phyloP scores from a whole-genome alignment of 2,888 invertebrate genomes.

The Hirudinaria manillensis region DNA sequence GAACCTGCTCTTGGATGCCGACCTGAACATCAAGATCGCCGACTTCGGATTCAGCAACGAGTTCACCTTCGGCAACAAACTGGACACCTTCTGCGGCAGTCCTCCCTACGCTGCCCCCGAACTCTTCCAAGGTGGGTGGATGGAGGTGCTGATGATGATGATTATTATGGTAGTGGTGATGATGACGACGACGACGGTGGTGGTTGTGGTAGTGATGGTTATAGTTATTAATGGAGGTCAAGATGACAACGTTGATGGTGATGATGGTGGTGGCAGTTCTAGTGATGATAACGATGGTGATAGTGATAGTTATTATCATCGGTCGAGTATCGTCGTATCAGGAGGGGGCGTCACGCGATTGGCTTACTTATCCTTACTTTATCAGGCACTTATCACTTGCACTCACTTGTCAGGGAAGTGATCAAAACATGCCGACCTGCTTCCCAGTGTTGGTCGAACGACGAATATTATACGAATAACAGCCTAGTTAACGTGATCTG shows the following conservation, averaged over 20 bases:
- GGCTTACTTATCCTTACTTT: too few relatives aligned
- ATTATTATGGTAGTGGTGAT: background rate
- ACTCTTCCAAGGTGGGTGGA: background rate
- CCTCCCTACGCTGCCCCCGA: conserved; percentile 66
- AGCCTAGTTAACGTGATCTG: conserved; percentile 13
- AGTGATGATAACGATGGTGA: conserved; percentile 5
- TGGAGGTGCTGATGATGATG: too few relatives aligned
- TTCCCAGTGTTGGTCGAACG: too few relatives aligned
- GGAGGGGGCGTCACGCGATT: too few relatives aligned
- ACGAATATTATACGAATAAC: too few relatives aligned
- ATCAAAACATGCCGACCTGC: too few relatives aligned
- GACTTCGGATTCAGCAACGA: conserved; percentile 99
- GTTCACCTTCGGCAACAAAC: conserved; percentile 94
- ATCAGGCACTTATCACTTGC: background rate
- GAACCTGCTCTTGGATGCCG: conserved; percentile 94
- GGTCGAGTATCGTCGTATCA: too few relatives aligned
- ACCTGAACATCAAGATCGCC: conserved; percentile 99
- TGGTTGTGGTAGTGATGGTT: background rate
- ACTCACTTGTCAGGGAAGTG: background rate
- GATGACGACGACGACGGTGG: background rate
- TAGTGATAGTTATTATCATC: conserved; percentile 24
- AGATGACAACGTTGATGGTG: conserved; percentile 15
- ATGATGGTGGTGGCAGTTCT: background rate
- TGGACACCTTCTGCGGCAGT: conserved; percentile 99
- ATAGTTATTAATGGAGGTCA: background rate